Evolutionary conservation across 2,797 vertebrate species (phyloP), one percentile per base, ranked within the genome.

Genomic region (Leptodactylus fallax): DNA sequence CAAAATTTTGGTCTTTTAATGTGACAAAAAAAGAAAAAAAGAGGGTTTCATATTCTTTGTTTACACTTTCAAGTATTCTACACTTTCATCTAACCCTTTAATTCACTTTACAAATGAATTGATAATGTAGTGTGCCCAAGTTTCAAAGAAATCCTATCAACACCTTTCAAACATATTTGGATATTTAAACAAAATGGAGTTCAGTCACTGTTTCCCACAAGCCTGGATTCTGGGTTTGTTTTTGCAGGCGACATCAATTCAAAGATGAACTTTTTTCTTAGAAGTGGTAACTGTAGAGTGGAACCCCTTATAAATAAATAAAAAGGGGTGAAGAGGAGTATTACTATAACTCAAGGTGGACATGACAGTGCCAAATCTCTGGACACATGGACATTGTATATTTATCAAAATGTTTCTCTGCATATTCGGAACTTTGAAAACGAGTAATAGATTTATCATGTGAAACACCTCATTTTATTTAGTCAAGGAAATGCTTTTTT

Each of bases 181-280:
- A 69, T 85, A 49, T 89, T 89, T 85, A 89, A 89, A 89, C 83
- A 89, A 89, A 89, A 61, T 25, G 69, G 16, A 85, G 83, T 47
- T 74, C 78, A 85, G 78, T 55, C 74, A 80, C 69, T 23, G 76
- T 67, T 88, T 89, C 84, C 79, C 87, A 88, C 87, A 89, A 88
- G 87, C 36, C 25, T 86, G 79, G 69, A 85, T 76, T 85, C 69
- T 81, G 67, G 83, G 83, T 89, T 89, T 89, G 87, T 89, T 89
- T 86, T 89, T 85, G 79, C 79, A 89, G 83, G 83, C 87, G 80
- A 89, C 83, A 85, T 89, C 83, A 89, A 89, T 85, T 89, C 87
- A 81, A 67, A 47, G 76, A 85, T 89, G 87, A 89, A 89, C 87
- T 89, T 85, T 87, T 78, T 88, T 61, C 79, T 77, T 56, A 85